Conservation (phyloP, 2,797 vertebrate genomes). For the Tokudaia muenninki region DNA sequence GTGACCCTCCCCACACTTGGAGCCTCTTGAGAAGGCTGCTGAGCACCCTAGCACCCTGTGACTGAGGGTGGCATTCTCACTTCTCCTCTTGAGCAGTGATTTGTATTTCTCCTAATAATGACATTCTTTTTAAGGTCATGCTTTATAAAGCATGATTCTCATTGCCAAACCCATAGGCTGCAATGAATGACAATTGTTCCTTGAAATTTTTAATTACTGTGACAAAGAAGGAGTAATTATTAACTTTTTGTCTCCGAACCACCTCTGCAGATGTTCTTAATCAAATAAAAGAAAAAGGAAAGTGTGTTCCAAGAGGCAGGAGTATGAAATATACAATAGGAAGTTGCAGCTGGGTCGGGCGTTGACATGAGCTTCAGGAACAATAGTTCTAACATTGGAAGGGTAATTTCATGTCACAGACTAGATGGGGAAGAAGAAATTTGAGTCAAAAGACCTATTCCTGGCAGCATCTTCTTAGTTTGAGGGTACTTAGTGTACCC, state of each 20-base stretch:
- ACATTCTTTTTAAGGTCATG: slow-evolving; percentile 46
- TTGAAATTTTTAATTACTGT: slow-evolving; percentile 80
- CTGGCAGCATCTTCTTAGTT: slow-evolving; percentile 23
- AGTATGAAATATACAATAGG: slow-evolving; percentile 54
- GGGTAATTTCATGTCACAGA: slow-evolving; percentile 62
- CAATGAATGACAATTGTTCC: slow-evolving; percentile 71
- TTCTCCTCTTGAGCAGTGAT: slow-evolving; percentile 5
- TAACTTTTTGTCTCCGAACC: slow-evolving; percentile 79
- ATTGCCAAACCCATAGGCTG: slow-evolving; percentile 72
- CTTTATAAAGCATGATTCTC: slow-evolving; percentile 70
- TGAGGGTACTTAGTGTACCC: background rate
- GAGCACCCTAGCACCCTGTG: slow-evolving; percentile 37
- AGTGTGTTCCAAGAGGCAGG: slow-evolving; percentile 26
- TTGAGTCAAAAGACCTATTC: slow-evolving; percentile 61
- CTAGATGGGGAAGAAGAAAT: slow-evolving; percentile 14
- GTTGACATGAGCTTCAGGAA: slow-evolving; percentile 58
- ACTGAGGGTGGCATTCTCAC: background rate
- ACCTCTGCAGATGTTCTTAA: slow-evolving; percentile 79
- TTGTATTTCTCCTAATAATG: slow-evolving; percentile 34
- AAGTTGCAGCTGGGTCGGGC: background rate
- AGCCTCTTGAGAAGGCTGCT: background rate
- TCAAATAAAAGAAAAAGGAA: slow-evolving; percentile 75
- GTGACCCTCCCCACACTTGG: background rate
- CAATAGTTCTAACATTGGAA: slow-evolving; percentile 53
- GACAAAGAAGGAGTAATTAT: slow-evolving; percentile 76